These are phyloP conservation scores for Galeruca laticollis DNA, from an alignment of 2,888 invertebrate species.

Conservation along the genomic window DNA sequence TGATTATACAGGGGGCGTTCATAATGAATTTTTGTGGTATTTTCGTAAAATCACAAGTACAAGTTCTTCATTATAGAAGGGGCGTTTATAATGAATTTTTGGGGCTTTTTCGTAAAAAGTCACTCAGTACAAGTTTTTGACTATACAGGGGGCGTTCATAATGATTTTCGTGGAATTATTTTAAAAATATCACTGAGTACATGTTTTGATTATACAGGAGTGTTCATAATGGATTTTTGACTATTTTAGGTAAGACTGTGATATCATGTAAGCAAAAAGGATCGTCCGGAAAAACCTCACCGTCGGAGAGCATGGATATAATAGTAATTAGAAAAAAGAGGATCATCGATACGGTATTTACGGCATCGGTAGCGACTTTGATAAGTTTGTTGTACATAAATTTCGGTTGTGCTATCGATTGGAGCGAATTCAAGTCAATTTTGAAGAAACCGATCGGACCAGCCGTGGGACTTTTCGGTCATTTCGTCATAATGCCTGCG, in stretches of 20 bases:
- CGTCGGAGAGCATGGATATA: slow-evolving; percentile 54
- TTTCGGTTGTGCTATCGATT: slow-evolving; percentile 90
- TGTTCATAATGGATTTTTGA: background rate
- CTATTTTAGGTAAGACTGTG: slow-evolving; percentile 56
- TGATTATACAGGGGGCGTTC: too few relatives aligned
- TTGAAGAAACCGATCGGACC: slow-evolving; percentile 82
- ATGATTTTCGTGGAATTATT: too few relatives aligned
- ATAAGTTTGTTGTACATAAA: slow-evolving; percentile 88
- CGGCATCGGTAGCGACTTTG: slow-evolving; percentile 79
- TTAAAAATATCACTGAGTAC: background rate
- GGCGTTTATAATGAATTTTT: too few relatives aligned
- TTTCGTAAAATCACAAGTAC: too few relatives aligned
- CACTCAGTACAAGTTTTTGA: too few relatives aligned
- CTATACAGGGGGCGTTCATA: too few relatives aligned
- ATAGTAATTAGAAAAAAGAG: slow-evolving; percentile 65
- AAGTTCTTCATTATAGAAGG: too few relatives aligned
- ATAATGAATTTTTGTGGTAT: too few relatives aligned
- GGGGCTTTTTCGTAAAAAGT: too few relatives aligned
- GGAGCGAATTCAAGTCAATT: slow-evolving; percentile 76
- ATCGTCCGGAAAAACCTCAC: slow-evolving; percentile 36
- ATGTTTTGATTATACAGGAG: background rate
- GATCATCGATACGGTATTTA: slow-evolving; percentile 80
- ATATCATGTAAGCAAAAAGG: slow-evolving; percentile 51
- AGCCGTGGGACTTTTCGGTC: slow-evolving; percentile 80
- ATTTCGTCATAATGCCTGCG: slow-evolving; percentile 89